Base-by-base conservation (phyloP, 2,888 invertebrate species). In the Macropis europaea region DNA sequence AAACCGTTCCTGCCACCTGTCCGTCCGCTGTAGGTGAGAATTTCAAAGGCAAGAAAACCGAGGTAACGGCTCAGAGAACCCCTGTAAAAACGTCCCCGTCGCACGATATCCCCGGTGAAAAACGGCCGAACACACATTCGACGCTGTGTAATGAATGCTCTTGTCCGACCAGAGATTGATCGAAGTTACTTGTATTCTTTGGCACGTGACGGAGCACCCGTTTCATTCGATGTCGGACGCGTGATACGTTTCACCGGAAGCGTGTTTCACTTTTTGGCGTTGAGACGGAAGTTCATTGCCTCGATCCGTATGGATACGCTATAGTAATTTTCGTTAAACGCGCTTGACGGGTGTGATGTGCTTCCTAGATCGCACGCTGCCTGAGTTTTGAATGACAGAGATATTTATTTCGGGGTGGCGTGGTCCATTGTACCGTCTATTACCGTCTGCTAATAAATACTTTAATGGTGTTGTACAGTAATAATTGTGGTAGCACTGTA, bases 1-100 rank as follows among this genome's bases (percentile, higher is more conserved):
- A 82, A 82, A 73, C 63, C 72, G 53, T 60, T 45, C 53, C 50
- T 32, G 50, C 64, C 47, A 53, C 43, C 59, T 79, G 73, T 76
- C 79, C 56, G 26, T 63, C 70, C 53, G 38, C n/a, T 50, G 43
- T 48, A 47, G 45, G 1, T 19, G 52, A 34, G 72, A 50, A 61
- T 67, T 78, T 63, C 60, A 63, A 76, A 63, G 62, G 62, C 40
- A 60, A 52, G 61, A 43, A 69, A 52, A 57, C 26, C 11, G 45
- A 28, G 50, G 47, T 52, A 62, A 62, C 38, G 54, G 26, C 68
- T n/a, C 13, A 28, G 24, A 9, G 24, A 5, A 26, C 5, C 36
- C 19, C 26, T 22, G 34, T 13, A 34, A 26, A 45, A 62, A 52
- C 26, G 9, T 7, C n/a, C 19, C 15, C 26, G 43, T 43, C 36